Conservation (phyloP, 1,140 invertebrate species). For the Leptinotarsa defecta region DNA sequence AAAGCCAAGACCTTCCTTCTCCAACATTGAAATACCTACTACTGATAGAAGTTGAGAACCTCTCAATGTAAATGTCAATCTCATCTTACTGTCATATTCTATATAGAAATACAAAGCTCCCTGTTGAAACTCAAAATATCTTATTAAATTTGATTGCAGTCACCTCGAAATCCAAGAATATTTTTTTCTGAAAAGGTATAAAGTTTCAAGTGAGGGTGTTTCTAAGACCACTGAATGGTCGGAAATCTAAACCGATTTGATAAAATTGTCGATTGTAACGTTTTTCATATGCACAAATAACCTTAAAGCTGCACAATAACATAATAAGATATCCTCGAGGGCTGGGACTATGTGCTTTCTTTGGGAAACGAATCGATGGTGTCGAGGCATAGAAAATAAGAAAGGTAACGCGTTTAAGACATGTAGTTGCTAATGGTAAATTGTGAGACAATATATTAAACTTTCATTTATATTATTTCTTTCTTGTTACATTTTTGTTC, state of each 20-base stretch:
- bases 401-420: background rate
- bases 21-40: too few species aligned
- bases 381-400: background rate
- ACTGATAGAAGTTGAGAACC: too few species aligned
- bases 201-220: constrained; percentile 16
- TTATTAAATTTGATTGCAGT: constrained; percentile 3
- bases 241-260: constrained; percentile 28
- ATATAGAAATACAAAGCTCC: too few species aligned
- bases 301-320: constrained; percentile 45
- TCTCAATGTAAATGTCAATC: too few species aligned
- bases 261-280: constrained; percentile 37
- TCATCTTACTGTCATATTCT: too few species aligned
- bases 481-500: too few species aligned
- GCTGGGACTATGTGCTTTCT: constrained; percentile 7
- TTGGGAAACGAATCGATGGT: background rate
- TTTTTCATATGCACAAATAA: constrained; percentile 35
- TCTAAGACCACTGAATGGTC: background rate
- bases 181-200: constrained; percentile 14
- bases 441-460: too few species aligned
- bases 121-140: background rate
- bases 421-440: too few species aligned
- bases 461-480: too few species aligned
- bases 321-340: constrained; percentile 45
- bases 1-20: too few species aligned
- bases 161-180: background rate